A percentile compares a stretch with the other conserved stretches of the same genome.
Evolutionary conservation across 2,113 vertebrate species (phyloP).

Genomic region (Lycocorax pyrrhopterus): DNA sequence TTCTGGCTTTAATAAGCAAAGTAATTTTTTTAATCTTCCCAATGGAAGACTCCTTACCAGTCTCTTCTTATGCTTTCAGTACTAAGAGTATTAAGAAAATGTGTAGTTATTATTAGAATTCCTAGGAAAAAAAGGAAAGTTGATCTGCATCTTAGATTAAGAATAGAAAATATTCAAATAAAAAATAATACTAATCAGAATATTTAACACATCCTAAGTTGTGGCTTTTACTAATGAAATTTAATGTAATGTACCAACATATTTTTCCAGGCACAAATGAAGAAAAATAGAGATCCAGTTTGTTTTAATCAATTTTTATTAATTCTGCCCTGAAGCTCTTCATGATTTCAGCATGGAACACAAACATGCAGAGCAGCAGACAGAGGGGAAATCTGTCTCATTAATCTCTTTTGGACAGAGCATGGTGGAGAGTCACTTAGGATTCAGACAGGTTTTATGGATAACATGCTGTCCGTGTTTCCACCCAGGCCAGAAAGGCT

Average conservation of each 20-base stretch:
- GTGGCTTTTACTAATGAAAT: not conserved
- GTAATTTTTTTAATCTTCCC: not conserved
- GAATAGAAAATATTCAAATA: not conserved
- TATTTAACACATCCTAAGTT: not conserved
- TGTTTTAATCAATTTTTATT: slow-evolving; percentile 48
- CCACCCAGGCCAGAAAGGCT: not conserved
- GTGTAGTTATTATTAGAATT: not conserved
- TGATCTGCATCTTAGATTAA: not conserved
- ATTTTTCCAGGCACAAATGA: not conserved
- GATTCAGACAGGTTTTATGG: not conserved
- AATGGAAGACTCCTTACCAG: not conserved
- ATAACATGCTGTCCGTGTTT: not conserved
- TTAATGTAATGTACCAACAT: not conserved
- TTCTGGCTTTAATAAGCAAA: not conserved
- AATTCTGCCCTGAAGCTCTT: slow-evolving; percentile 10
- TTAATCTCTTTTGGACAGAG: slow-evolving; percentile 12
- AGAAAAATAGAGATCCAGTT: slow-evolving; percentile 7
- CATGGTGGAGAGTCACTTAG: not conserved
- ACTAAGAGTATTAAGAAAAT: not conserved
- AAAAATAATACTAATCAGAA: not conserved
- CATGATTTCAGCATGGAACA: slow-evolving; percentile 20
- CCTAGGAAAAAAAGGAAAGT: not conserved
- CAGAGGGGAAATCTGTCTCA: not conserved
- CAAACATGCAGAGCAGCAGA: slow-evolving; percentile 1
- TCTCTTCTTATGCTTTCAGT: not conserved